These are phyloP conservation scores for Sylvia borin DNA, from an alignment of 2,797 vertebrate genomes.

Conservation along the genomic window DNA sequence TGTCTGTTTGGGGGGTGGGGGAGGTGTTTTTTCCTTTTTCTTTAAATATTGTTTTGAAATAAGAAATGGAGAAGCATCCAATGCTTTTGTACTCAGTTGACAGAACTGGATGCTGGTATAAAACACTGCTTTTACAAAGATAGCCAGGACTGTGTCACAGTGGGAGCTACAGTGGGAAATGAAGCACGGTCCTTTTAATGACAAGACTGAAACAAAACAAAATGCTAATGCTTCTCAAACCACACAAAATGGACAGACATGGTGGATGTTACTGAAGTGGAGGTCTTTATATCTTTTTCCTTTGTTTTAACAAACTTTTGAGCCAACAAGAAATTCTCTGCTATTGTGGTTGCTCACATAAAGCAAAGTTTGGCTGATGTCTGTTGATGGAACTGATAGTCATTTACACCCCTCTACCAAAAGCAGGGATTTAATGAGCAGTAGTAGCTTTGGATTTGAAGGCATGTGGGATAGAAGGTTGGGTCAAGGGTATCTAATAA, in stretches of 20 bases:
- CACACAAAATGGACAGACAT: not conserved
- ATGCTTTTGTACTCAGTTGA: not conserved
- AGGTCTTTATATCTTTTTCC: not conserved
- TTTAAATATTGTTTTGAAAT: not conserved
- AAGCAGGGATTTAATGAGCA: not conserved
- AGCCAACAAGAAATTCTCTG: not conserved
- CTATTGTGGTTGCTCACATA: not conserved
- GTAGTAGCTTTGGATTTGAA: not conserved
- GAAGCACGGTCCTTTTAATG: conserved; percentile 48
- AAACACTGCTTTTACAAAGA: not conserved
- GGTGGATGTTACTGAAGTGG: not conserved
- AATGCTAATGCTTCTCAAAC: conserved; percentile 28
- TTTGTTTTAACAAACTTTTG: not conserved
- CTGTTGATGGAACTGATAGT: not conserved
- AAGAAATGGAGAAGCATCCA: not conserved
- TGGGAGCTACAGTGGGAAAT: conserved; percentile 23
- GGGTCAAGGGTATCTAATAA: not conserved
- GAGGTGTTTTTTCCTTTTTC: not conserved
- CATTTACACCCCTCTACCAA: not conserved
- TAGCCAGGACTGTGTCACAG: not conserved
- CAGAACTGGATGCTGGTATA: not conserved
- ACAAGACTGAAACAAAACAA: conserved; percentile 35
- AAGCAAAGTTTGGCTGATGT: not conserved
- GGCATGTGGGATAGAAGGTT: not conserved
- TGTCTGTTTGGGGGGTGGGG: too few relatives aligned